These are phyloP conservation scores for Amblyopsis hoosieri DNA, from an alignment of 2,797 vertebrate genomes.

Conservation along the genomic window DNA sequence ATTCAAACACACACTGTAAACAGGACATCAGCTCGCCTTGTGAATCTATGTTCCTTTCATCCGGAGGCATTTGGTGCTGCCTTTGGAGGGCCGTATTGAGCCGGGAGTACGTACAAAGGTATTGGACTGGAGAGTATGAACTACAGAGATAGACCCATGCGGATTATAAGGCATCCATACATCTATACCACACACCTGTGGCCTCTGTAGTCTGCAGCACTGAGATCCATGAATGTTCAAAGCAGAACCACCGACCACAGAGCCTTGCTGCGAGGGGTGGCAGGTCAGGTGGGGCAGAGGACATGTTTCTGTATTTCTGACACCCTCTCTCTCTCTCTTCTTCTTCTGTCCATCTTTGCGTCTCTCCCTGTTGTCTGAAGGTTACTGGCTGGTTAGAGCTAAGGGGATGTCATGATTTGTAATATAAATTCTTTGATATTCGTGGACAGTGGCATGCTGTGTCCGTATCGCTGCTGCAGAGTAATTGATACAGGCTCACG, in stretches of 20 bases:
- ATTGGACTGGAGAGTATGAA: conserved; percentile 41
- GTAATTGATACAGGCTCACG: conserved; percentile 77
- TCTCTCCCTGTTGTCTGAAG: conserved; percentile 58
- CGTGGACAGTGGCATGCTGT: conserved; percentile 61
- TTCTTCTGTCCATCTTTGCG: conserved; percentile 22
- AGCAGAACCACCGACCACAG: conserved; percentile 39
- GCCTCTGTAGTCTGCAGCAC: conserved; percentile 20
- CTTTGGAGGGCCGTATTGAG: conserved; percentile 49
- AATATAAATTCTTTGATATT: conserved; percentile 69
- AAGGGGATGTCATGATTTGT: conserved; percentile 55
- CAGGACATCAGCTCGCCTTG: conserved; percentile 50
- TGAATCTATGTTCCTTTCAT: conserved; percentile 8
- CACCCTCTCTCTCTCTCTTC: conserved; percentile 4
- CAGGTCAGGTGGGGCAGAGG: conserved; percentile 32
- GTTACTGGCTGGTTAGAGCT: conserved; percentile 65
- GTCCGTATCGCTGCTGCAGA: conserved; percentile 69
- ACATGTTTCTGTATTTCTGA: not conserved
- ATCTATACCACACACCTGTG: conserved; percentile 52
- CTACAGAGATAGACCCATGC: conserved; percentile 38
- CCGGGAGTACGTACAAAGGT: conserved; percentile 36
- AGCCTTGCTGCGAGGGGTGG: conserved; percentile 27
- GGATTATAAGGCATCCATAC: conserved; percentile 68
- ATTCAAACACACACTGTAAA: conserved; percentile 42
- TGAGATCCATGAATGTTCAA: conserved; percentile 61
- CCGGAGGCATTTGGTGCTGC: conserved; percentile 19